These are phyloP conservation scores for Gouania willdenowi DNA, from an alignment of 2,797 vertebrate species.

Conservation along the genomic window DNA sequence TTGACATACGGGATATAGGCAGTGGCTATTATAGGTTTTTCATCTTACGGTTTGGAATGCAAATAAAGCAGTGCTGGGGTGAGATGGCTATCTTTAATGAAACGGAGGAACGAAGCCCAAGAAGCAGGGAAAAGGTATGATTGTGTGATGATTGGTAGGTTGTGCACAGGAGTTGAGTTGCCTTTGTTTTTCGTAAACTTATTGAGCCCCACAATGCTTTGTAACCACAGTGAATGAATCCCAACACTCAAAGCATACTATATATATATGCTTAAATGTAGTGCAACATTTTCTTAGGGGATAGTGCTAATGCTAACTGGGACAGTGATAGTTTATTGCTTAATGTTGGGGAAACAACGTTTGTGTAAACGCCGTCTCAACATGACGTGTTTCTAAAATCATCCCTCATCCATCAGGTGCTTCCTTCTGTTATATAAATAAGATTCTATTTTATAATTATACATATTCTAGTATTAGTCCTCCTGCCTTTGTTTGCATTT, in stretches of 20 bases:
- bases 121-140: slow-evolving; percentile 53
- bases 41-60: slow-evolving; percentile 73
- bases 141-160: slow-evolving; percentile 8
- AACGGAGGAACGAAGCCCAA: slow-evolving; percentile 56
- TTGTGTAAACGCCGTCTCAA: too few species aligned
- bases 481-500: too few species aligned
- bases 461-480: too few species aligned
- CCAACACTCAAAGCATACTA: slow-evolving; percentile 2
- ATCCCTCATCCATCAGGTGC: too few species aligned
- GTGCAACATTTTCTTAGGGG: too few species aligned
- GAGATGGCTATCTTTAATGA: slow-evolving; percentile 65
- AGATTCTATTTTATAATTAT: too few species aligned
- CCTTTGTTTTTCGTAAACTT: slow-evolving; percentile 18
- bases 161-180: slow-evolving; percentile 28
- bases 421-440: too few species aligned
- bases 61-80: slow-evolving; percentile 64
- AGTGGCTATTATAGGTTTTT: slow-evolving; percentile 69
- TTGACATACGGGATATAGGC: slow-evolving; percentile 70
- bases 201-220: slow-evolving; percentile 12
- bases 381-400: too few species aligned
- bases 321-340: too few species aligned
- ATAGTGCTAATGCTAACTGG: too few species aligned
- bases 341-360: too few species aligned
- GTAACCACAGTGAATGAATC: slow-evolving; percentile 15
- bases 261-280: too few species aligned